Conservation (phyloP, 2,888 invertebrate species). For the Drosophila sordidapex region DNA sequence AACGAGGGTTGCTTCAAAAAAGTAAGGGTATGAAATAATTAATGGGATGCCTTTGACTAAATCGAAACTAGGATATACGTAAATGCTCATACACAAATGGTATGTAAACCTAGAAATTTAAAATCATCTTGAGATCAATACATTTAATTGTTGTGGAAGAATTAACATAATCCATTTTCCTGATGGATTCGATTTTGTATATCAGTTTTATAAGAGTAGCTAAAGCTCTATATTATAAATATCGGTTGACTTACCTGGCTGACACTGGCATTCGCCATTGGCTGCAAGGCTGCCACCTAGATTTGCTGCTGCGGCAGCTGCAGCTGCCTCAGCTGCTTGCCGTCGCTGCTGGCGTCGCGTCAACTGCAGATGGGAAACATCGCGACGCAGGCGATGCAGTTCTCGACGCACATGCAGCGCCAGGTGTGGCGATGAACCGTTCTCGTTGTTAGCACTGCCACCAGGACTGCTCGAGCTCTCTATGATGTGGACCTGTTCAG, state of each 20-base stretch:
- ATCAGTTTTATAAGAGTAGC: not conserved
- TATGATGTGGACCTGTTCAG: conserved; percentile 65
- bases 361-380: conserved; percentile 84
- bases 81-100: not conserved
- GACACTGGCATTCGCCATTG: conserved; percentile 88
- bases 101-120: not conserved
- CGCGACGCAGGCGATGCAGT: conserved; percentile 84
- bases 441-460: conserved; percentile 29
- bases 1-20: conserved; percentile 17
- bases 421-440: conserved; percentile 58
- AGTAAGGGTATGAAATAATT: not conserved
- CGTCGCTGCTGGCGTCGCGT: conserved; percentile 84
- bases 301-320: conserved; percentile 57
- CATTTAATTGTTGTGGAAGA: not conserved
- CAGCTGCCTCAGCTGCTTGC: conserved; percentile 76
- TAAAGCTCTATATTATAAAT: not conserved
- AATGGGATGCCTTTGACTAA: not conserved
- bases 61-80: not conserved
- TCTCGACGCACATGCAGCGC: conserved; percentile 83
- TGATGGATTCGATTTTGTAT: no score
- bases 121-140: not conserved
- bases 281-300: conserved; percentile 81
- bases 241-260: conserved; percentile 87
- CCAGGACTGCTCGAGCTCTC: conserved; percentile 32
- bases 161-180: not conserved